Base-by-base conservation (phyloP, 1,140 invertebrate species). In the Planococcus citri region DNA sequence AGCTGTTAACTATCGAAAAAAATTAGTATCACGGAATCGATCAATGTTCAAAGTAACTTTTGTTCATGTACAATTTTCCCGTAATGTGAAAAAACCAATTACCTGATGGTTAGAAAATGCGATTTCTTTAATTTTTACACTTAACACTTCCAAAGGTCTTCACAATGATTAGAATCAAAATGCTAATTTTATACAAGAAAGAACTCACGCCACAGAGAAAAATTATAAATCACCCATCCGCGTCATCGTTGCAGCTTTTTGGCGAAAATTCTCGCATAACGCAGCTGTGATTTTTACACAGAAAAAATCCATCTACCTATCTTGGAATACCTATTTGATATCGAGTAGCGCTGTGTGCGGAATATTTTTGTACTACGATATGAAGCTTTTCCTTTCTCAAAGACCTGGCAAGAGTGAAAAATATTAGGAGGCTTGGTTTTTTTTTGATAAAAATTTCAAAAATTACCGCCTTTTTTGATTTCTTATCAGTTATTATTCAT, bases 141-240 rank as follows among this genome's bases (percentile, higher is more conserved):
- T 64, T 25, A 64, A 64, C 60, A 64, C 60, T 21, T 64, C 60
- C 60, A 64, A 64, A 64, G 60, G 60, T 64, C 60, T 27, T 64
- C 25, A 64, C 60, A 64, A 64, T 64, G 60, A 64, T 64, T 27
- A 64, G 25, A 27, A 64, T 64, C 25, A 64, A 64, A 64, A 64
- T 64, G 60, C 60, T 64, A 64, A 64, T 64, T 64, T 64, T 64
- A 64, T 64, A 64, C 60, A 20, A 64, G 60, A 64, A 20, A 64
- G 60, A 64, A 64, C 60, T 64, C 21, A 25, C 24, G 60, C 60
- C 60, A 64, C 60, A 64, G 60, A 64, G 60, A 64, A 64, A 64
- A n/a, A n/a, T n/a, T n/a, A n/a, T n/a, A n/a, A n/a, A 64, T 64
- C 24, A 64, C 60, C 60, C 24, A 27, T 27, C 60, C 10, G 22